phyloP scores from a whole-genome alignment of 2,888 invertebrate genomes.

The Plebejus argus region DNA sequence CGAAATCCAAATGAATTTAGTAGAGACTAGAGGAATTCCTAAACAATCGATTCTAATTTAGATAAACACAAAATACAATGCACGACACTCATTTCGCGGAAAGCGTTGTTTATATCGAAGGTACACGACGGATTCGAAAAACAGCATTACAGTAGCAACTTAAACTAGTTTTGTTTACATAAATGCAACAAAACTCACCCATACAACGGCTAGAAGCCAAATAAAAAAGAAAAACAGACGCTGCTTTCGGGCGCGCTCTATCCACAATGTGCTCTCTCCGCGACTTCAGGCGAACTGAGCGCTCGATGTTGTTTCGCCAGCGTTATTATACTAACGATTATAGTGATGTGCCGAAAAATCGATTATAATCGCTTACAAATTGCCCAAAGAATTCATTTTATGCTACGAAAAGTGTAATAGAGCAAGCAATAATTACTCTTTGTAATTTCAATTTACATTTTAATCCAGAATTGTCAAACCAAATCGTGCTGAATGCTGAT shows the following conservation, averaged over 20 bases:
- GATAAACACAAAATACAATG: slow-evolving; percentile 15
- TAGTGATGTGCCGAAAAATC: slow-evolving; percentile 46
- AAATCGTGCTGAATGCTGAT: no score
- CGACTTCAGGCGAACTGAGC: slow-evolving; percentile 71
- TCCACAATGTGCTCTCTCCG: slow-evolving; percentile 59
- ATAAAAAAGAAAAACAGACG: slow-evolving; percentile 77
- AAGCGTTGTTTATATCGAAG: not conserved
- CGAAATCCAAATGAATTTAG: not conserved
- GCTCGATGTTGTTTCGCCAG: slow-evolving; percentile 55
- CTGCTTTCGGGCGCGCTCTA: slow-evolving; percentile 68
- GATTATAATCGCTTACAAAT: slow-evolving; percentile 33
- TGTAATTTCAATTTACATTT: no score
- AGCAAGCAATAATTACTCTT: not conserved
- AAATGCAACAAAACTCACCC: slow-evolving; percentile 64
- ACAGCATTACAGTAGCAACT: not conserved
- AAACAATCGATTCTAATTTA: not conserved
- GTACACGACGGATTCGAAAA: not conserved
- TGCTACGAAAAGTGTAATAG: not conserved
- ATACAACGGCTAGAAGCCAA: slow-evolving; percentile 82
- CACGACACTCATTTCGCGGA: slow-evolving; percentile 5
- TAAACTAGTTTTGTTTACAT: slow-evolving; percentile 32
- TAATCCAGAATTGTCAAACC: no score
- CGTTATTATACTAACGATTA: slow-evolving; percentile 58
- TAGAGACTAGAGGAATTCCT: not conserved
- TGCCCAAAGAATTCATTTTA: not conserved